Evolutionary conservation across 2,113 vertebrate genomes (phyloP), one percentile per base, ranked within the genome.

Genomic region (Carassius auratus): DNA sequence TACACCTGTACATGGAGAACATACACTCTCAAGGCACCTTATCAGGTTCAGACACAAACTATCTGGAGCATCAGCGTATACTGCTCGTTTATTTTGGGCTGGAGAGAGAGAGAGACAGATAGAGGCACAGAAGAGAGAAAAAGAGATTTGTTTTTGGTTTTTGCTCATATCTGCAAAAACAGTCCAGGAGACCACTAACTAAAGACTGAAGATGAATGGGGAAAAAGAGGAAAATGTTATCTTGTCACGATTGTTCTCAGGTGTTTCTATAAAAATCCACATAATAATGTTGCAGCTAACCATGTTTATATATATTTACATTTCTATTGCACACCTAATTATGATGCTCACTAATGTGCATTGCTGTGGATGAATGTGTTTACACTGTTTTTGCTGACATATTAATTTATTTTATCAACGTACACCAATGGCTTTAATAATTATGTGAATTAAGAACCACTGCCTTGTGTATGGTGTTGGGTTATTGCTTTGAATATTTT

Each of bases 11-110:
- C 62, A 88, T 84, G 87, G 50, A 87, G 78, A 82, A 87, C 92
- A 89, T 77, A 59, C 42, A 23, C 89, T 89, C 86, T 83, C 85
- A 88, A 89, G 74, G 74, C 83, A 77, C 71, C 74, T 88, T 92
- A 92, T 92, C 92, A 83, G 73, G 48, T 84, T 82, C 83, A 5
- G 50, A 30, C 62, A 86, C 80, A 80, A 86, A 89, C 86, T 73
- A 83, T 83, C 81, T 73, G 50, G 26, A 73, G 71, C 66, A 73
- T 83, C 76, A 30, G 73, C 30, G 61, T 78, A 76, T 68, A 52
- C 50, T 50, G 75, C 30, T 80, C 26, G 14, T 78, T 85, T 80
- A 85, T 80, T 73, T 74, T 50, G 50, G 52, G 64, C 36, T 45
- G 36, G 52, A 61, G 48, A 19, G 45, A 19, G 45, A 19, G 45